A percentile compares a stretch with the other conserved stretches of the same genome.
Conservation (phyloP, 2,888 invertebrate genomes). For the Cartodere bifasciata region DNA sequence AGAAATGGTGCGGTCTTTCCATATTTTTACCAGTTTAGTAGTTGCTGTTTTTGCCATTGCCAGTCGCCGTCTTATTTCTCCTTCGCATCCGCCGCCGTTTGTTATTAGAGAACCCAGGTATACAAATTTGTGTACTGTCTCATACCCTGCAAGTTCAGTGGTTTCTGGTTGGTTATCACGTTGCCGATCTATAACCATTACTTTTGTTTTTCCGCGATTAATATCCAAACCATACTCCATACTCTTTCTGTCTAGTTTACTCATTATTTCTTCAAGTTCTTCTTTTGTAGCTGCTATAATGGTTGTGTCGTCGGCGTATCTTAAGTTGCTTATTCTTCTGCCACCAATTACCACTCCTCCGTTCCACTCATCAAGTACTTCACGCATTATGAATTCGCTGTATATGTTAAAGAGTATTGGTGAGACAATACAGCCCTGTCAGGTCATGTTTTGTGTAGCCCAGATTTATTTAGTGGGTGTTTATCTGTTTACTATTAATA, state of each 20-base stretch:
- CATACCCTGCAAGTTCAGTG: constrained; percentile 1
- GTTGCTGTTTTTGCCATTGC: constrained; percentile 2
- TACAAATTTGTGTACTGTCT: constrained; percentile 6
- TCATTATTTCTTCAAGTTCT: constrained; percentile 2
- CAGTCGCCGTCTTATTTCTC: constrained; percentile 1
- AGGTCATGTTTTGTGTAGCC: too few species aligned
- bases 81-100: constrained; percentile 4
- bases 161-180: constrained; percentile 1
- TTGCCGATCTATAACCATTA: constrained; percentile 6
- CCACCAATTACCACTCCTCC: constrained; percentile 3
- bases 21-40: constrained; percentile 3
- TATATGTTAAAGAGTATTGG: too few species aligned
- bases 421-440: too few species aligned
- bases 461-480: too few species aligned
- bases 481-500: too few species aligned
- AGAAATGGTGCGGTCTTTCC: constrained; percentile 1
- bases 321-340: constrained; percentile 6
- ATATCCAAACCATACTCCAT: constrained; percentile 5
- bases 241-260: constrained; percentile 3
- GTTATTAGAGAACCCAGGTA: constrained; percentile 2
- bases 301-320: constrained; percentile 8
- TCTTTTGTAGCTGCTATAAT: constrained; percentile 6
- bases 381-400: too few species aligned
- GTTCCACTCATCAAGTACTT: constrained; percentile 1
- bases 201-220: constrained; percentile 4